These are phyloP conservation scores for Neoseiulus cucumeris DNA, from an alignment of 1,140 invertebrate genomes.

Conservation along the genomic window DNA sequence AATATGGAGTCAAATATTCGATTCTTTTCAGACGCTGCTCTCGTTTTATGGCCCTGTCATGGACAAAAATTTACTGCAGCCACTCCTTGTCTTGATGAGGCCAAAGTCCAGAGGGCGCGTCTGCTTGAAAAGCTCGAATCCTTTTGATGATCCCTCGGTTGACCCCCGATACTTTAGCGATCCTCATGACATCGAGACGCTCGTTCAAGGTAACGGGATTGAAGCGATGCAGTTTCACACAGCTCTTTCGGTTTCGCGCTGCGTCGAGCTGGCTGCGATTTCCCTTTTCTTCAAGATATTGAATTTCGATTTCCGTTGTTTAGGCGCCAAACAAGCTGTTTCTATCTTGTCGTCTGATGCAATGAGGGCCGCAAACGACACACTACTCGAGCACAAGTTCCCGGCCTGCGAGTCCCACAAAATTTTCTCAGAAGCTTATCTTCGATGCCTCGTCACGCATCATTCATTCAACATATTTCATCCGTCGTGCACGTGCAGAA, in stretches of 20 bases:
- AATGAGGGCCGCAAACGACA: background rate
- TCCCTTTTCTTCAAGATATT: no score
- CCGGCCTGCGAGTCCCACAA: background rate
- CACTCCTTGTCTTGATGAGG: conserved; percentile 19
- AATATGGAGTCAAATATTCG: no score
- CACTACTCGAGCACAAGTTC: background rate
- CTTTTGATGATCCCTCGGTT: conserved; percentile 47
- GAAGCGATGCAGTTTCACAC: no score
- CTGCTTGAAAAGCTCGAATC: conserved; percentile 40
- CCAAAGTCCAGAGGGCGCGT: conserved; percentile 49
- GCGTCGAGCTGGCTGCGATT: no score
- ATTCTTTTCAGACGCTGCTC: no score
- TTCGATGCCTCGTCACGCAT: background rate
- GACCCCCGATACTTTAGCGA: conserved; percentile 56
- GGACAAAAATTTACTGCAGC: no score
- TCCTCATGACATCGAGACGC: conserved; percentile 41
- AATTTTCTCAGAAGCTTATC: background rate
- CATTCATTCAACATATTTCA: background rate
- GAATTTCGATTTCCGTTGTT: background rate
- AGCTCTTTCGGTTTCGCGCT: no score
- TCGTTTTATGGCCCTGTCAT: no score
- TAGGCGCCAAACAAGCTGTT: background rate
- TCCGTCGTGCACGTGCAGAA: background rate
- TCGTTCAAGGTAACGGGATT: conserved; percentile 38
- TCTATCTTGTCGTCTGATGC: background rate